Base-by-base conservation (phyloP, 2,888 invertebrate genomes). In the Diploptera punctata region DNA sequence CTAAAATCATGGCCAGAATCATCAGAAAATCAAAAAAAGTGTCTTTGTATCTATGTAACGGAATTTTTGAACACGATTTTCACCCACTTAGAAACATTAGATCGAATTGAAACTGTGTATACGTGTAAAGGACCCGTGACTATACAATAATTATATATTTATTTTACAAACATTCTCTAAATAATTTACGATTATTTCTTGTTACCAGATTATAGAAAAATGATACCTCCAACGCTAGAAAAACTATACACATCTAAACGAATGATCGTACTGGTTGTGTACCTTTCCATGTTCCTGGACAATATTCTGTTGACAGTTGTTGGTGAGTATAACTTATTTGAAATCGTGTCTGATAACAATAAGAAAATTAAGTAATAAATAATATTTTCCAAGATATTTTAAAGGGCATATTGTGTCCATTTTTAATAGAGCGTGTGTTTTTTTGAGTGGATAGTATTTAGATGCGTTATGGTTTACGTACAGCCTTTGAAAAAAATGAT, bases 261-360 rank as follows among this genome's bases (percentile, higher is more conserved):
- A 16, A 47, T 72, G 21, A 47, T 76, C 38, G 87, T 90, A 71
- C 77, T 85, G 26, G 85, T 90, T 74, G 89, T 93, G 68, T 94
- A 94, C 81, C 82, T 92, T 74, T 91, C 93, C 1, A 88, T 94
- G 80, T 87, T 94, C 78, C 83, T 93, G 81, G 96, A 97, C 84
- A 97, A 96, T 83, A 90, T 95, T 75, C 86, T 97, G 24, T 86
- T 96, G 61, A 96, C 96, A 43, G 93, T 95, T 44, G 91, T 97
- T 67, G 97, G 96, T 97, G 83, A 89, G 91, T 83, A 52, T 0
- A 65, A n/a, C 18, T 10, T 21, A 47, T n/a, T 21, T 19, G 54
- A 10, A 75, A 57, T 47, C 44, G n/a, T 1, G 70, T 65, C 67
- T 62, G 5, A 52, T 29, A 24, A 21, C 31, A 26, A 5, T 31